These are phyloP conservation scores for Coecobrya sp. DNA, from an alignment of 2,888 invertebrate species.

Conservation along the genomic window DNA sequence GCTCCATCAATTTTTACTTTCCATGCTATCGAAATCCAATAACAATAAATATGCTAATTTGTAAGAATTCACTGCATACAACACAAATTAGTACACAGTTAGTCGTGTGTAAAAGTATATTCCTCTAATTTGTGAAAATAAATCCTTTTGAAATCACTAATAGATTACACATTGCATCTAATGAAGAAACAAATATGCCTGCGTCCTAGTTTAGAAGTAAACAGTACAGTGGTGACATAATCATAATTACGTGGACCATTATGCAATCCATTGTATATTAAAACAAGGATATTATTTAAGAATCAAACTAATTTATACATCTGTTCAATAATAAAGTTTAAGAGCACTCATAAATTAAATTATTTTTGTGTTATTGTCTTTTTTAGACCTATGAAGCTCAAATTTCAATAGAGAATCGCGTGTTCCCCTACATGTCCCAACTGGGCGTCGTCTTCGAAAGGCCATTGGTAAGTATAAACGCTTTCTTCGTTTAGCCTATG, in stretches of 20 bases:
- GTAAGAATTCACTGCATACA: neutral
- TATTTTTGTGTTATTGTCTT: slow-evolving; percentile 11
- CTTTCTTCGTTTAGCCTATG: neutral
- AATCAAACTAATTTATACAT: too few species aligned
- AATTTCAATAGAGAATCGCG: slow-evolving; percentile 83
- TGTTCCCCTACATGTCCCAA: slow-evolving; percentile 84
- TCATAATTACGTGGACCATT: too few species aligned
- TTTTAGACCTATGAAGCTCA: slow-evolving; percentile 84
- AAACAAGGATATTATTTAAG: too few species aligned
- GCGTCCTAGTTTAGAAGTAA: too few species aligned
- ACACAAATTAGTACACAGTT: neutral
- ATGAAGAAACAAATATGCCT: too few species aligned
- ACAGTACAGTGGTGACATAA: too few species aligned
- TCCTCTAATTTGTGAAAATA: neutral
- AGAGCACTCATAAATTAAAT: neutral
- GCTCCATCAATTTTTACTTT: slow-evolving; percentile 47
- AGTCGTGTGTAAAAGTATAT: neutral
- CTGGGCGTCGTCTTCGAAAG: slow-evolving; percentile 84
- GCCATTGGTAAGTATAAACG: slow-evolving; percentile 82
- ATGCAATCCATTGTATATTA: too few species aligned
- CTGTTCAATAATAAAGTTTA: neutral
- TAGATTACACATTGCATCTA: too few species aligned
- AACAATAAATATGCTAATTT: slow-evolving; percentile 37
- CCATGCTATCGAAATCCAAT: slow-evolving; percentile 22
- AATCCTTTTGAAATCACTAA: too few species aligned